These are phyloP conservation scores for Sinocyclocheilus grahami DNA, from an alignment of 2,113 vertebrate species.

Conservation along the genomic window DNA sequence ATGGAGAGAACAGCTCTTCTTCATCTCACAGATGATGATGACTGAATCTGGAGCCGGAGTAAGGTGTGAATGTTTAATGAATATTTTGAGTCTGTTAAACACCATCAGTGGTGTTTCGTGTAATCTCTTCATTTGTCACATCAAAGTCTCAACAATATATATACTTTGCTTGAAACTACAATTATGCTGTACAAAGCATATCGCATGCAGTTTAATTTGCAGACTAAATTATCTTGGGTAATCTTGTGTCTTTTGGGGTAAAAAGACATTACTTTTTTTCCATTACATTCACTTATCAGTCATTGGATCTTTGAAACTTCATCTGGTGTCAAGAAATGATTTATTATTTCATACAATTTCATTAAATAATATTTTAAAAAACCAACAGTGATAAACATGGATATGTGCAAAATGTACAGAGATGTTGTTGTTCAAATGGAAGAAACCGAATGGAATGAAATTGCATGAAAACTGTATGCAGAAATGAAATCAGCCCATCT, in stretches of 20 bases:
- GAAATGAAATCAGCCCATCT: neutral
- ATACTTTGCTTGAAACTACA: neutral
- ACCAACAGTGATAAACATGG: neutral
- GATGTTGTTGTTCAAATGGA: neutral
- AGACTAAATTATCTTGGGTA: neutral
- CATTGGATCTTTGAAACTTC: too few species aligned
- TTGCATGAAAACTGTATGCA: neutral
- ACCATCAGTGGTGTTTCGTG: neutral
- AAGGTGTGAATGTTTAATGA: conserved; percentile 25
- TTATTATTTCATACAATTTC: too few species aligned
- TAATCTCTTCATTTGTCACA: neutral
- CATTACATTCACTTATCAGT: too few species aligned
- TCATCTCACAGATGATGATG: conserved; percentile 63
- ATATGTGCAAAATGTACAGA: neutral
- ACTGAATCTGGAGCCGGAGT: conserved; percentile 50
- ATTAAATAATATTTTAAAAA: neutral
- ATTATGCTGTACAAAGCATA: neutral
- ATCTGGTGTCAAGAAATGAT: too few species aligned
- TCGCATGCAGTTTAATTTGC: neutral
- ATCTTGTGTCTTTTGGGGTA: too few species aligned
- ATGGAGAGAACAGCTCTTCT: conserved; percentile 62
- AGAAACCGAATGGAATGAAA: neutral
- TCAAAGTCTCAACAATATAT: neutral
- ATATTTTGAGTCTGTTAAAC: neutral
- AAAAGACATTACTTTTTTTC: neutral